These are phyloP conservation scores for Creontiades dilutus DNA, from an alignment of 2,888 invertebrate genomes.

Conservation along the genomic window DNA sequence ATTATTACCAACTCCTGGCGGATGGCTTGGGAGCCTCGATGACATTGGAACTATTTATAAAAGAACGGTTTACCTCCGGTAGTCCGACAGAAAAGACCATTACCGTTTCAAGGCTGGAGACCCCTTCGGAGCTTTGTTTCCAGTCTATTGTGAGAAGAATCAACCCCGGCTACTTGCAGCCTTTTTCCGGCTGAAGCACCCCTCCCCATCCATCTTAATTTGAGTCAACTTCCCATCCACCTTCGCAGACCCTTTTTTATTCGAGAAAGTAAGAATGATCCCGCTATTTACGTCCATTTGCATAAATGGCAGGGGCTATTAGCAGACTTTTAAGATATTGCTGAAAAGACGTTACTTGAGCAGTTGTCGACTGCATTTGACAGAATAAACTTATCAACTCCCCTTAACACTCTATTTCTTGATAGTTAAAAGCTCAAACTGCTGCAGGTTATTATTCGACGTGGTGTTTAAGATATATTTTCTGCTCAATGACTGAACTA, in stretches of 20 bases:
- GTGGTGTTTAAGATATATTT: no score
- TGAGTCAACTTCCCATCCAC: conserved; percentile 37
- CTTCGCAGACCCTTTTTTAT: background rate
- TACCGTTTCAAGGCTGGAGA: conserved; percentile 46
- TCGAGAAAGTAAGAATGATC: background rate
- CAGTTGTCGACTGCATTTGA: no score
- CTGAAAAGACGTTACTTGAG: no score
- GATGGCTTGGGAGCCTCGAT: conserved; percentile 37
- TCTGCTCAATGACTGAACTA: no score
- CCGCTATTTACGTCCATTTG: conserved; percentile 39
- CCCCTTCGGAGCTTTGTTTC: conserved; percentile 57
- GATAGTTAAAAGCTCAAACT: no score
- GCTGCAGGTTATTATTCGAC: no score
- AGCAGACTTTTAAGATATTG: background rate
- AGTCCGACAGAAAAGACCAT: conserved; percentile 62
- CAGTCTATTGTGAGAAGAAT: conserved; percentile 56
- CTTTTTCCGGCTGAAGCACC: background rate
- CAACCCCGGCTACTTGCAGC: conserved; percentile 18
- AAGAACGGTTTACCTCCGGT: conserved; percentile 58
- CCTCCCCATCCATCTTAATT: conserved; percentile 53
- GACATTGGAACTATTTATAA: conserved; percentile 61
- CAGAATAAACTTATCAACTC: no score
- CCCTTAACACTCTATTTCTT: no score
- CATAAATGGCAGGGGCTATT: background rate
- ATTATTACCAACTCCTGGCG: conserved; percentile 10